These are phyloP conservation scores for Papilio demoleus DNA, from an alignment of 2,888 invertebrate species.

Conservation along the genomic window DNA sequence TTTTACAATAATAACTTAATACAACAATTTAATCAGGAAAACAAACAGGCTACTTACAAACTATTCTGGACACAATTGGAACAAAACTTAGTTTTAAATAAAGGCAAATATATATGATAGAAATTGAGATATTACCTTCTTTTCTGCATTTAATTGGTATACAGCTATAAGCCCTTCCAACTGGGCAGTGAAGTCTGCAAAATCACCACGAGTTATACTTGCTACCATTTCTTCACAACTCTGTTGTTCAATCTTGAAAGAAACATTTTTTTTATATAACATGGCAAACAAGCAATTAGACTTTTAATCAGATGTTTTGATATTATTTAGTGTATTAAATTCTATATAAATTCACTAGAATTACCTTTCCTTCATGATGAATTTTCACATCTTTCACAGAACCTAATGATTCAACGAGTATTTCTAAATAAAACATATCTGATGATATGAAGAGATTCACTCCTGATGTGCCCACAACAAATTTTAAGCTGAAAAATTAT, in stretches of 20 bases:
- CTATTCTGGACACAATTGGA: no score
- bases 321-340: not conserved
- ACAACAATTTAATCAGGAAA: no score
- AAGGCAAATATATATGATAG: not conserved
- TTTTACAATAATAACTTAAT: no score
- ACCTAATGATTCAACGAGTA: conserved; percentile 92
- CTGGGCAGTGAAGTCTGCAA: conserved; percentile 95
- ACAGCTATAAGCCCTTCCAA: conserved; percentile 96
- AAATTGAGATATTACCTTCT: conserved; percentile 83
- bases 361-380: conserved; percentile 94
- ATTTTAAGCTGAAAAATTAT: conserved; percentile 87
- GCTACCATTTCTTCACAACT: conserved; percentile 95
- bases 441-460: conserved; percentile 95
- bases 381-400: conserved; percentile 94
- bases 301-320: no score
- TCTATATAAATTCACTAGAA: not conserved
- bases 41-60: no score
- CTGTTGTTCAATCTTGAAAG: conserved; percentile 85
- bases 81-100: not conserved
- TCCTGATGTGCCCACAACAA: conserved; percentile 92
- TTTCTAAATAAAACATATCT: conserved; percentile 98
- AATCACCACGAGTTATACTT: conserved; percentile 93
- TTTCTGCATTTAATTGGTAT: conserved; percentile 97
- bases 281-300: no score
- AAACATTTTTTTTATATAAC: no score